phyloP scores from a whole-genome alignment of 2,888 invertebrate genomes.

The Heliconius cydno region DNA sequence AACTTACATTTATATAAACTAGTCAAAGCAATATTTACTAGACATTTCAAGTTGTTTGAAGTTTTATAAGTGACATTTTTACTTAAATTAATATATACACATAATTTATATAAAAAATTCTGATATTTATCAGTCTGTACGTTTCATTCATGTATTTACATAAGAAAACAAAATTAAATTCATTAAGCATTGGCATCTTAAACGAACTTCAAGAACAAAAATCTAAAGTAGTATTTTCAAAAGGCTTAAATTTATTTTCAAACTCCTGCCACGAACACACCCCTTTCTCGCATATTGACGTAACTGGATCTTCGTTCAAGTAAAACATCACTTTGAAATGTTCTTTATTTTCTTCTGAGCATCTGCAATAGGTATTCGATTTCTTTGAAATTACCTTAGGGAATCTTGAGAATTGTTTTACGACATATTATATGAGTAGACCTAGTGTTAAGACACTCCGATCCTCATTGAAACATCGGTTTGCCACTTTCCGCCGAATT shows the following conservation, averaged over 20 bases:
- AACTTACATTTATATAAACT: no score
- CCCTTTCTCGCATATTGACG: conserved; percentile 61
- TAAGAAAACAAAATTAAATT: neutral
- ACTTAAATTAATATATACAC: neutral
- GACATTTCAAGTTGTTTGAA: neutral
- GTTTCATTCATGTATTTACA: neutral
- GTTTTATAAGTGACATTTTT: neutral
- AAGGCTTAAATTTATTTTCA: conserved; percentile 57
- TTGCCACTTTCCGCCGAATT: no score
- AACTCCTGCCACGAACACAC: conserved; percentile 69
- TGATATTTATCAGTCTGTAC: neutral
- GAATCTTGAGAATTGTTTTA: neutral
- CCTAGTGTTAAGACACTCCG: no score
- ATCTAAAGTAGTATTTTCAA: conserved; percentile 53
- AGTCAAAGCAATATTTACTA: neutral
- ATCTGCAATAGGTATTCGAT: conserved; percentile 55
- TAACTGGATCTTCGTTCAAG: conserved; percentile 64
- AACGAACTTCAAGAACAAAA: conserved; percentile 49
- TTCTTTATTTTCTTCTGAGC: conserved; percentile 50
- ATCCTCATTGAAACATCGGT: no score
- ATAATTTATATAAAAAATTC: neutral
- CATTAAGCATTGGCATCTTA: neutral
- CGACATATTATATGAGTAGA: neutral
- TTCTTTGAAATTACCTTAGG: conserved; percentile 8
- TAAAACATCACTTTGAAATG: conserved; percentile 65